phyloP scores from a whole-genome alignment of 2,888 invertebrate genomes.

The Leucania comma region DNA sequence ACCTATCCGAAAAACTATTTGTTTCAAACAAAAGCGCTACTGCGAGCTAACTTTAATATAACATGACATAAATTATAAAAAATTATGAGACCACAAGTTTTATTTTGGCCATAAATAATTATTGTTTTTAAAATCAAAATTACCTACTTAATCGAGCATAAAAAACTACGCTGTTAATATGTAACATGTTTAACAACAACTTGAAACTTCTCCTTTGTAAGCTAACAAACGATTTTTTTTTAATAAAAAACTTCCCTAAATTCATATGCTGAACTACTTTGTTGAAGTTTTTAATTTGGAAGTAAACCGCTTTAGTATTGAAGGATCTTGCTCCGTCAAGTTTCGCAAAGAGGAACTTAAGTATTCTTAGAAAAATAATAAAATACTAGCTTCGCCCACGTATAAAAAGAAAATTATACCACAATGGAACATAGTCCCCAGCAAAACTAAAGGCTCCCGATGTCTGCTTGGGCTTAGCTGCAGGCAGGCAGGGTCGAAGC shows the following conservation, averaged over 20 bases:
- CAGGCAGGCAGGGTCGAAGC: no score
- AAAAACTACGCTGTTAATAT: constrained; percentile 1
- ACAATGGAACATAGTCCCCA: no score
- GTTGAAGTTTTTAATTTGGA: constrained; percentile 31
- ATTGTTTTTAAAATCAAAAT: no score
- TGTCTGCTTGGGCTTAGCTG: no score
- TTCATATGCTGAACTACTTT: constrained; percentile 15
- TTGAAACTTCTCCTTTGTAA: constrained; percentile 13
- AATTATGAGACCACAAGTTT: no score
- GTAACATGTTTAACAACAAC: neutral
- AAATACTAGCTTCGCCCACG: neutral
- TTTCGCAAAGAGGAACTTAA: neutral
- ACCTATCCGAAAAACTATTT: no score
- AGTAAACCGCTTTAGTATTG: constrained; percentile 9
- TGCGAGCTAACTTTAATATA: no score
- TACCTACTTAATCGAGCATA: neutral
- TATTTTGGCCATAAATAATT: no score
- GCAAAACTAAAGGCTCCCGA: no score
- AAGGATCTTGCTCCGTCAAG: constrained; percentile 1
- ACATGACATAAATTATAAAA: no score
- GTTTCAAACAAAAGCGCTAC: no score
- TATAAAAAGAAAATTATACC: no score
- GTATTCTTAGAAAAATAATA: neutral
- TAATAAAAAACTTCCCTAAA: constrained; percentile 19
- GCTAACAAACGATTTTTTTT: constrained; percentile 22